phyloP scores from a whole-genome alignment of 2,113 vertebrate genomes.

The Clupea harengus region DNA sequence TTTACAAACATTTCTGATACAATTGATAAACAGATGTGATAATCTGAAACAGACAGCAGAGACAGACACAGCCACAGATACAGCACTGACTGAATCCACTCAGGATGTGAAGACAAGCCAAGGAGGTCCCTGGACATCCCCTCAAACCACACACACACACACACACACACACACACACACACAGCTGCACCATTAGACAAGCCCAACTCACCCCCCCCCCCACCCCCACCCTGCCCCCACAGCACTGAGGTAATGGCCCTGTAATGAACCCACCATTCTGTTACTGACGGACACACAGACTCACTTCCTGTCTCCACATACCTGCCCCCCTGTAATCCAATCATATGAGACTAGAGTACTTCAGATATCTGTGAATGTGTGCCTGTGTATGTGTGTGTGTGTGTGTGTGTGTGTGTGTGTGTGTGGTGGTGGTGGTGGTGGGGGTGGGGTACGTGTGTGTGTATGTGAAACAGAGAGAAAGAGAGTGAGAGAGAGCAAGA shows the following conservation, averaged over 20 bases:
- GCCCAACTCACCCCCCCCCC: too few relatives aligned
- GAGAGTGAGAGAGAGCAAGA: too few relatives aligned
- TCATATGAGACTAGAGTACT: slow-evolving; percentile 52
- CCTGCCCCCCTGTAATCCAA: slow-evolving; percentile 57
- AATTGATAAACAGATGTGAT: too few relatives aligned
- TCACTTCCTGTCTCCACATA: slow-evolving; percentile 29
- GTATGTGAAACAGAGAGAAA: too few relatives aligned
- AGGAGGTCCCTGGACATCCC: too few relatives aligned
- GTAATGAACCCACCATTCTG: slow-evolving; percentile 44
- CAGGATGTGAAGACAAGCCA: too few relatives aligned
- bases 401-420: neutral
- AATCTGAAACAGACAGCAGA: neutral
- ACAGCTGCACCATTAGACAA: neutral
- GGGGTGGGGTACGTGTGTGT: too few relatives aligned
- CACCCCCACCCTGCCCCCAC: neutral
- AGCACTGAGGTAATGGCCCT: slow-evolving; percentile 14
- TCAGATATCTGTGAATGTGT: neutral
- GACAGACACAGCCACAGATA: neutral
- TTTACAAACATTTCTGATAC: too few relatives aligned
- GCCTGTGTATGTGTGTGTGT: neutral
- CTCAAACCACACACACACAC: neutral
- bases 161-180: neutral
- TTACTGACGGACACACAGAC: slow-evolving; percentile 20
- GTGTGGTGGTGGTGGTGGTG: too few relatives aligned
- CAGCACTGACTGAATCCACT: neutral